A percentile compares a stretch with the other conserved stretches of the same genome.
phyloP scores from a whole-genome alignment of 2,113 vertebrate genomes.

The Choloepus hoffmanni region DNA sequence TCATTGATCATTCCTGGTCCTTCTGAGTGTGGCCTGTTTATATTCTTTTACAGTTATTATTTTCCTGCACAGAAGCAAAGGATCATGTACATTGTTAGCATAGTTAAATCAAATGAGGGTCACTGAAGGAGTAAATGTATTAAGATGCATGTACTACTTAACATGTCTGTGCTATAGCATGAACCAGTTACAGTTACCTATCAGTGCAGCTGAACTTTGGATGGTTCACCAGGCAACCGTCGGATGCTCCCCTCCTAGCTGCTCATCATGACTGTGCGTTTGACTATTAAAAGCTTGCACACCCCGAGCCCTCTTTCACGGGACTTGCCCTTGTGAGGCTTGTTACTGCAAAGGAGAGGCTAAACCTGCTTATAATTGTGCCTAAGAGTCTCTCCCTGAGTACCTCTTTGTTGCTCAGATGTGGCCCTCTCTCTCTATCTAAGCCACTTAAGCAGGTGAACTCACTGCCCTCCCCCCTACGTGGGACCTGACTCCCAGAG shows the following conservation, averaged over 20 bases:
- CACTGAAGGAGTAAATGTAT: not conserved
- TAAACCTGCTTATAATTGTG: too few species aligned
- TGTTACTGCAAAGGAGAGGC: too few species aligned
- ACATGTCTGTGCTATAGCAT: not conserved
- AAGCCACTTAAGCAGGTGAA: too few species aligned
- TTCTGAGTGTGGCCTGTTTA: not conserved
- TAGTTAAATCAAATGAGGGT: not conserved
- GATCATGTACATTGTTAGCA: not conserved
- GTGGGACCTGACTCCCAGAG: too few species aligned
- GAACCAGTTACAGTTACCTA: not conserved
- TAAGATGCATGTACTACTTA: not conserved
- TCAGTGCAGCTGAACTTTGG: not conserved
- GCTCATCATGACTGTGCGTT: not conserved
- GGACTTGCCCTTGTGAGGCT: too few species aligned
- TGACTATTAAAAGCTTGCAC: not conserved
- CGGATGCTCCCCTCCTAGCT: too few species aligned
- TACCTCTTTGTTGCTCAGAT: too few species aligned
- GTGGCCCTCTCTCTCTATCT: too few species aligned
- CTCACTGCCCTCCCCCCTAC: too few species aligned
- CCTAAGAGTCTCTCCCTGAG: too few species aligned
- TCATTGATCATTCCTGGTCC: not conserved
- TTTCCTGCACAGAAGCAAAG: not conserved
- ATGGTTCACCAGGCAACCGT: not conserved
- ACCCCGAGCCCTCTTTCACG: too few species aligned
- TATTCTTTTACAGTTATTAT: not conserved